Base-by-base conservation (phyloP, 2,888 invertebrate species). In the Drosophila eohydei region DNA sequence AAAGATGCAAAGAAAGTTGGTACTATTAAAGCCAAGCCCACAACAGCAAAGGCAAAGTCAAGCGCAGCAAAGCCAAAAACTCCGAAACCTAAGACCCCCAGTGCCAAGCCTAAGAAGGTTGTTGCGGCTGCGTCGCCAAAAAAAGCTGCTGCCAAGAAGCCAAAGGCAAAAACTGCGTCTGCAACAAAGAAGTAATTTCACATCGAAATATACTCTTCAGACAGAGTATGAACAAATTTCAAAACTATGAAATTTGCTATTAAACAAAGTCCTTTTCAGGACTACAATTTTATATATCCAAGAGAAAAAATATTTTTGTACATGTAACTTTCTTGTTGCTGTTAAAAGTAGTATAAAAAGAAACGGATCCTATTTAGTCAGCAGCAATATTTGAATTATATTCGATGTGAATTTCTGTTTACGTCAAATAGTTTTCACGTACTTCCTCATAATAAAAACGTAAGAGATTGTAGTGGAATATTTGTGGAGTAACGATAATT, bases 1-100 rank as follows among this genome's bases (percentile, higher is more conserved):
- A 80, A 77, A 57, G 74, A 77, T 63, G 73, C 59, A 3, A 71
- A 78, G 55, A 78, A 81, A 60, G 55, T 52, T 8, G 78, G 73
- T n/a, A 68, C 54, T 12, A 58, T 75, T 4, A 80, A 78, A 51
- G 65, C 75, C 9, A 78, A 80, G 12, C 44, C 76, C n/a, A 59
- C 61, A 14, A 60, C 60, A 44, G 51, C 63, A 50, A 75, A 75
- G 43, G 66, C 62, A 21, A 76, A 72, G 34, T 16, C 57, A 30
- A 59, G 50, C n/a, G 54, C 52, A 36, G 43, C 62, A 32, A 77
- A 75, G 51, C 57, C 76, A 32, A 77, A 74, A 28, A 30, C 58
- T 9, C 50, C 71, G 43, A 73, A 76, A 40, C 63, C 69, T 14
- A 79, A 76, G 44, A 54, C 55, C 9, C n/a, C 72, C 36, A 63